Percentiles rank a stretch among this genome's conserved stretches.
Evolutionary conservation across 2,113 vertebrate genomes (phyloP).

Genomic region (Hepsetus odoe): DNA sequence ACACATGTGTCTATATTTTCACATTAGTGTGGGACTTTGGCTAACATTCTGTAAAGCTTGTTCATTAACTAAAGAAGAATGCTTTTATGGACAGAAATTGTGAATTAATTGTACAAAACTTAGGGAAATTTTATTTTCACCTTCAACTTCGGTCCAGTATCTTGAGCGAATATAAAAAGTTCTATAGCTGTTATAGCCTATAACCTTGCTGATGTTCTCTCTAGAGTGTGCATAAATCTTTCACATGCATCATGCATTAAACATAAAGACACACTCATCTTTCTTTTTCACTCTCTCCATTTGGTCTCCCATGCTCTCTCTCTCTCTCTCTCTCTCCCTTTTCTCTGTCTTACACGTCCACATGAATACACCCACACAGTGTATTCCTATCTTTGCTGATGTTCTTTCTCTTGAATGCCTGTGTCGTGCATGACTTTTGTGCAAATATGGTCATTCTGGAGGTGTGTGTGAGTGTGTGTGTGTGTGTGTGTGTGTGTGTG

Average conservation of each 20-base stretch:
- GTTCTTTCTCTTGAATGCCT: too few species aligned
- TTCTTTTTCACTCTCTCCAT: conserved; percentile 11
- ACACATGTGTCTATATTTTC: too few species aligned
- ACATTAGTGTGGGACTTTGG: too few species aligned
- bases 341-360: neutral
- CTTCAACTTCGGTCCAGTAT: neutral
- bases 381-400: too few species aligned
- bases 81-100: too few species aligned
- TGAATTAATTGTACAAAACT: too few species aligned
- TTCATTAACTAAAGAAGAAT: too few species aligned
- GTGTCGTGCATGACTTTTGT: too few species aligned
- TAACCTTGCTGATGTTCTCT: conserved; percentile 18
- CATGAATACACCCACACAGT: conserved; percentile 34
- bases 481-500: too few species aligned
- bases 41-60: too few species aligned
- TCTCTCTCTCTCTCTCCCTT: neutral
- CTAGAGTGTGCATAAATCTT: conserved; percentile 49
- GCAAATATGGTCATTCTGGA: neutral
- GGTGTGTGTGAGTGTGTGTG: too few species aligned
- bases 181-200: neutral
- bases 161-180: neutral
- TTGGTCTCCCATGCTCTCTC: conserved; percentile 5
- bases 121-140: neutral
- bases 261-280: conserved; percentile 38
- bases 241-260: conserved; percentile 55